Percentiles rank a stretch among this genome's conserved stretches.
Conservation (phyloP, 2,888 invertebrate species). For the Synergus itoensis region DNA sequence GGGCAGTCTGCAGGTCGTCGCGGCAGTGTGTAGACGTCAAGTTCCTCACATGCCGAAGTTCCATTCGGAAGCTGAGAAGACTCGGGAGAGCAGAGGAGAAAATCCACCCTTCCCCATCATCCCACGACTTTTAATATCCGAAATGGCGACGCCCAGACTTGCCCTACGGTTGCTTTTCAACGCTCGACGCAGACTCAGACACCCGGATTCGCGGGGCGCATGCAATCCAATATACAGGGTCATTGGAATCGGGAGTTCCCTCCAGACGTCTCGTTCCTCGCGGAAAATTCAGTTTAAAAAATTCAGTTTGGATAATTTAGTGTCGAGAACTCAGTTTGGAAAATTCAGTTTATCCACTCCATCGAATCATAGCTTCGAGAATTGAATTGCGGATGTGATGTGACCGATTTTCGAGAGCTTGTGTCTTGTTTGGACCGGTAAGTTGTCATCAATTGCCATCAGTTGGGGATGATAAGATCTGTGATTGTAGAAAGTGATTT, state of each 20-base stretch:
- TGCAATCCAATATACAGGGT: constrained; percentile 55
- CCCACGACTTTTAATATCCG: constrained; percentile 64
- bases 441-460: constrained; percentile 5
- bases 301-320: too few relatives aligned
- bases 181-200: constrained; percentile 68
- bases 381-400: constrained; percentile 31
- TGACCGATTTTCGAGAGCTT: background rate
- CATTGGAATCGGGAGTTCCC: constrained; percentile 54
- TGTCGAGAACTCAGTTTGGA: too few relatives aligned
- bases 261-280: constrained; percentile 49
- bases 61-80: constrained; percentile 29
- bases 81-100: constrained; percentile 46
- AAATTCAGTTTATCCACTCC: background rate
- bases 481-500: background rate
- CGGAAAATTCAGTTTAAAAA: constrained; percentile 17
- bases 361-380: background rate
- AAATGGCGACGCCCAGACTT: constrained; percentile 76
- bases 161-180: constrained; percentile 57
- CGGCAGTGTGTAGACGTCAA: constrained; percentile 68
- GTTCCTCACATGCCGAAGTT: constrained; percentile 5
- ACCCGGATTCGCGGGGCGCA: constrained; percentile 56
- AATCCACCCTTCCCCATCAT: constrained; percentile 53
- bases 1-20: constrained; percentile 74
- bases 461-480: background rate
- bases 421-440: background rate